phyloP scores from a whole-genome alignment of 2,113 vertebrate genomes.

The Felis chaus region DNA sequence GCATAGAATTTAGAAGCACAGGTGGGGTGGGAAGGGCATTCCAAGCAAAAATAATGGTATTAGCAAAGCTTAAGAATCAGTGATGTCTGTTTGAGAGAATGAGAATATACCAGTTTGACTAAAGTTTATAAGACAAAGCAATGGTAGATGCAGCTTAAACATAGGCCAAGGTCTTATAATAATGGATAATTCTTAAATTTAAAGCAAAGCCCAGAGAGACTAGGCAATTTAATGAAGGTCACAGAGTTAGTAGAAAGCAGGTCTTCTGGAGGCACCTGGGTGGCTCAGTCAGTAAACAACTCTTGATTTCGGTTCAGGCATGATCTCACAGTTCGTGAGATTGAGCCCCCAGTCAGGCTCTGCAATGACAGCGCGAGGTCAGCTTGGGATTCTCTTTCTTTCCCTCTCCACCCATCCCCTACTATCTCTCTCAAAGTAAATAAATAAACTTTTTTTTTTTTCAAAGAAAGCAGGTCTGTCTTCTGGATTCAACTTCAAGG shows the following conservation, averaged over 20 bases:
- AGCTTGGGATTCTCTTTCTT: no score
- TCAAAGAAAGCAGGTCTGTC: not conserved
- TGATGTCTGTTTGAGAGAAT: not conserved
- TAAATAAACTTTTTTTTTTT: no score
- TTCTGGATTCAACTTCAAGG: not conserved
- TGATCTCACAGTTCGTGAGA: no score
- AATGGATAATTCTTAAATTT: not conserved
- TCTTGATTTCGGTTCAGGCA: no score
- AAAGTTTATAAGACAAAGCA: rapidly evolving
- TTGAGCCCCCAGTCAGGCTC: no score
- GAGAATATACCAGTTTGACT: not conserved
- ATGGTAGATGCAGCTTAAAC: no score
- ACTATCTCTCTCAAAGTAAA: no score
- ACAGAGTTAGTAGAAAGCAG: not conserved
- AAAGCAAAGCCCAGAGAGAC: not conserved
- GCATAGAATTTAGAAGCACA: not conserved
- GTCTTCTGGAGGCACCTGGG: not conserved
- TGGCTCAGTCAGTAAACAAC: no score
- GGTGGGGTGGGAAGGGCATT: not conserved
- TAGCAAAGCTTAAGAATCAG: not conserved
- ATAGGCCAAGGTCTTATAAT: not conserved
- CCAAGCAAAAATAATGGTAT: not conserved
- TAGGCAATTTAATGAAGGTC: not conserved
- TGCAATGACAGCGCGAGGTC: no score
- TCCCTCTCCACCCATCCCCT: no score